Base-by-base conservation (phyloP, 1,140 invertebrate genomes). In the Pectinophora gossypiella region DNA sequence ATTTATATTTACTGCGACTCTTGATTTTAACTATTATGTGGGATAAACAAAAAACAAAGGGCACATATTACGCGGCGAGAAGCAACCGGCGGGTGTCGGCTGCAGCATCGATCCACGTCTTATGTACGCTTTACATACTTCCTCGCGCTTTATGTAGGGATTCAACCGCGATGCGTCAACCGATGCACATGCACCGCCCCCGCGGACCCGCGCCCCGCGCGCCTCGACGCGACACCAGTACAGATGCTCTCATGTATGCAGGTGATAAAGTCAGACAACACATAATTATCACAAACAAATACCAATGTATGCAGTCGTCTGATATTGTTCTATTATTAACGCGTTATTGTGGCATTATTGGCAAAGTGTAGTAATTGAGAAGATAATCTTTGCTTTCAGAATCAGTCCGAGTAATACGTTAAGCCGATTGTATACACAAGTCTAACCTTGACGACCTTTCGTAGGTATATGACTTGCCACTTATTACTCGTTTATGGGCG, bases 111-210 rank as follows among this genome's bases (percentile, higher is more conserved):
- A 85, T 85, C 79, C 79, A 68, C 62, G 66, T 70, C 76, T 81
- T 81, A 81, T 83, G 58, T 85, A 74, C 59, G 68, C 68, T 78
- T 78, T 82, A 82, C 77, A 85, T 82, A 80, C 67, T 76, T 75
- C 69, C 70, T 76, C 75, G 66, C 67, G 62, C 72, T 54, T 67
- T 81, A 78, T 80, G 76, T 83, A 74, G 75, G 75, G 77, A 77
- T 79, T 75, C 68, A 73, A 81, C 72, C 70, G 76, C 73, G 75
- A 82, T 84, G 82, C 76, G 76, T 80, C 76, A 85, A 81, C 76
- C 66, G 64, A 80, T 83, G 79, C 79, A 85, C 70, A 76, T 78
- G 73, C 78, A 76, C 64, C 66, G 64, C 75, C 56, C 60, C 48
- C 61, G 54, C 46, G 51, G 21, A 55, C 44, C 19, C 54, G 22